These are phyloP conservation scores for Sus cebifrons DNA, from an alignment of 2,797 vertebrate species.

Conservation along the genomic window DNA sequence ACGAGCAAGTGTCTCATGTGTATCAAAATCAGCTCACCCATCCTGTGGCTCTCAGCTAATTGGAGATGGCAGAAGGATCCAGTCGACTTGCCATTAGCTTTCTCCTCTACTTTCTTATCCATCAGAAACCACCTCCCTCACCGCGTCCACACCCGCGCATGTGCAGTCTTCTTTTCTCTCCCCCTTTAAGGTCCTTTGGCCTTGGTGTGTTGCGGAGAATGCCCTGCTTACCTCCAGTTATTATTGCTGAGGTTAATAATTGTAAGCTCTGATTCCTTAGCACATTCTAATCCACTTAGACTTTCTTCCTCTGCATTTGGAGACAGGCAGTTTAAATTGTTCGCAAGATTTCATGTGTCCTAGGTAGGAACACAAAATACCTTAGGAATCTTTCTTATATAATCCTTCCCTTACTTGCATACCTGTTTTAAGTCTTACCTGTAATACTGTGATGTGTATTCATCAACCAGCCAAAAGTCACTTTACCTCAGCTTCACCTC, in stretches of 20 bases:
- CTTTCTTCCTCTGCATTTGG: neutral
- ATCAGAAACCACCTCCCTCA: neutral
- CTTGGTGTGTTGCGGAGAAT: neutral
- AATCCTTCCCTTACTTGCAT: neutral
- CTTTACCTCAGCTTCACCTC: neutral
- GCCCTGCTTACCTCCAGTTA: neutral
- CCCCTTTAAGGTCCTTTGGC: neutral
- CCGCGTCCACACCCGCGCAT: fast-evolving
- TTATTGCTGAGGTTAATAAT: conserved; percentile 40
- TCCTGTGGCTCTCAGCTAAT: neutral
- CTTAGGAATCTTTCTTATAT: conserved; percentile 11
- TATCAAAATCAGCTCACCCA: conserved; percentile 57
- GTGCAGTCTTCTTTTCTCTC: neutral
- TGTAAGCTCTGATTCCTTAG: conserved; percentile 50
- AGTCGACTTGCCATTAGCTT: neutral
- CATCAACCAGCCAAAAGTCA: neutral
- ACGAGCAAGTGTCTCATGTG: neutral
- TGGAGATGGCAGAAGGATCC: neutral
- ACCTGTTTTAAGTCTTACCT: neutral
- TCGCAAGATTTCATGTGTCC: conserved; percentile 27
- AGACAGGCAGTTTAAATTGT: conserved; percentile 4
- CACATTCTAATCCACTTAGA: conserved; percentile 38
- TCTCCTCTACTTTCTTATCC: neutral
- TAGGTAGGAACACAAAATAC: conserved; percentile 45
- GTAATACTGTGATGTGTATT: neutral